Percentiles rank a stretch among this genome's conserved stretches.
Conservation (phyloP, 53 echinoderm and acorn worm species). For the Echinometra lucunter region DNA sequence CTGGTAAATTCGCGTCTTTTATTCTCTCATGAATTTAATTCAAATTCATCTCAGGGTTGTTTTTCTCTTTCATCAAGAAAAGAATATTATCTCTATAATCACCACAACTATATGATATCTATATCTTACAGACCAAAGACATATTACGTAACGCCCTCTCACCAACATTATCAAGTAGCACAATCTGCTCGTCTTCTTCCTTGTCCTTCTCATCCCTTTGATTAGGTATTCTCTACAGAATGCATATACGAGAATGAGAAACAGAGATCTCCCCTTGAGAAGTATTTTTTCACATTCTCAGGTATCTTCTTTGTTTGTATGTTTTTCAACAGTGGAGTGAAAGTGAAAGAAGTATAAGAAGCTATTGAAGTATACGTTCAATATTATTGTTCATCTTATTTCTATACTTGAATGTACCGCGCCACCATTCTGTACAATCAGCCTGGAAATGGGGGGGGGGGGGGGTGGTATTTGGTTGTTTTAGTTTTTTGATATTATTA, state of each 20-base stretch:
- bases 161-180: not conserved
- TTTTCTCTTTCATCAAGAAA: not conserved
- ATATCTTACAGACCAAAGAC: not conserved
- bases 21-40: not conserved
- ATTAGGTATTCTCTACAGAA: not conserved
- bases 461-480: too few species aligned
- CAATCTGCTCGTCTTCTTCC: not conserved
- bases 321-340: not conserved
- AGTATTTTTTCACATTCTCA: not conserved
- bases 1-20: not conserved
- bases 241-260: not conserved
- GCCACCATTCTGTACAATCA: not conserved
- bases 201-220: not conserved
- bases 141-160: constrained; percentile 9
- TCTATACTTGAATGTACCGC: not conserved
- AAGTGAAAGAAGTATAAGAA: not conserved
- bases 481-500: too few species aligned
- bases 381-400: not conserved
- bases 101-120: not conserved
- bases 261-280: not conserved
- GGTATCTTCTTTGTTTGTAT: not conserved
- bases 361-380: not conserved
- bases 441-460: not conserved
- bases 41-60: not conserved
- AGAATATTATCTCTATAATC: not conserved